Evolutionary conservation across 1,140 invertebrate genomes (phyloP), one percentile per base, ranked within the genome.

Genomic region (Camponotus floridanus): DNA sequence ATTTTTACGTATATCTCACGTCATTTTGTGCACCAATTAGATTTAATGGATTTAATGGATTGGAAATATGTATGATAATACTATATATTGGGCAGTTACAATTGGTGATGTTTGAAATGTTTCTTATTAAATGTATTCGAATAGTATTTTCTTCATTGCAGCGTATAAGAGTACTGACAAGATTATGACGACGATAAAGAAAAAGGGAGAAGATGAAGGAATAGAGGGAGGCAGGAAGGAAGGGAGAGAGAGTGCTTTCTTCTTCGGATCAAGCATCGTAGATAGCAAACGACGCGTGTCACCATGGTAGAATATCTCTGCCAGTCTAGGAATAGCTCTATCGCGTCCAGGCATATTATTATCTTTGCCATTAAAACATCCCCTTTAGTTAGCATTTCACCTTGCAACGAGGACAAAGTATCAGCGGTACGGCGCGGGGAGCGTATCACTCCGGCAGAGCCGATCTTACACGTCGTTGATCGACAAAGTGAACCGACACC

Each of bases 311-410:
- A 59, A 39, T 74, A 74, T 39, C 26, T 15, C 9, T 51, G 33
- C 13, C n/a, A n/a, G 71, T 68, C 88, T 88, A 91, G 85, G 88
- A 91, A 92, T 91, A 91, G 87, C 86, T 51, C 48, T 64, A 70
- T 57, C 64, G 45, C 65, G 78, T 70, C 45, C 76, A 64, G 68
- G 79, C 85, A 85, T 92, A 91, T 92, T 90, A 91, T 91, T 91
- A 92, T 88, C 91, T 91, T 59, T 91, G 92, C 91, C 92, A 92
- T 92, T 92, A 92, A 94, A 93, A 90, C 92, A 94, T 94, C 93
- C 92, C 92, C 93, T 94, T 94, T 94, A 94, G 93, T 93, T 92
- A 92, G 91, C 88, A 94, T 93, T 94, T 94, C 94, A 94, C 94
- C 93, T 94, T 94, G 93, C 91, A 89, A 86, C 91, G 76, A 88